phyloP scores from a whole-genome alignment of 2,888 invertebrate species.

The Cosmopolites sordidus region DNA sequence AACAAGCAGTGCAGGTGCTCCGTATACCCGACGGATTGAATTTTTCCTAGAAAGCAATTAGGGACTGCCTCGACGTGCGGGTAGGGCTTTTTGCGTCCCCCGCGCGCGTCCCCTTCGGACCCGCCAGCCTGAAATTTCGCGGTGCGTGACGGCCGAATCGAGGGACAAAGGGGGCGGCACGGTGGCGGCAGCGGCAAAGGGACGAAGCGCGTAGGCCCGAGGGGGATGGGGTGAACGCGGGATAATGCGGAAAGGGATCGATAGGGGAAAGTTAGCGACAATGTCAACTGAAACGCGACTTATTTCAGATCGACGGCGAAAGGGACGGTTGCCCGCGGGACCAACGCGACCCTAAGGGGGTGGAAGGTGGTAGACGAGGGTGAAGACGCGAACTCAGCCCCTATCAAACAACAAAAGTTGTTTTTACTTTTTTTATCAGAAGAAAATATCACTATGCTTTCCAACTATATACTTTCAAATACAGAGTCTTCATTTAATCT shows the following conservation, averaged over 20 bases:
- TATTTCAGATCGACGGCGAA: background rate
- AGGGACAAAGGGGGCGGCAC: background rate
- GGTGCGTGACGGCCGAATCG: background rate
- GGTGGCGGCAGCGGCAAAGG: background rate
- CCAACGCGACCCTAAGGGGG: slow-evolving; percentile 13
- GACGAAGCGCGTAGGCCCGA: background rate
- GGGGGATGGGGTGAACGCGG: slow-evolving; percentile 8
- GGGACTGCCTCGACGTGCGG: background rate
- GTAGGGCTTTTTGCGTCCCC: background rate
- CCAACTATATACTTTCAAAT: too few species aligned
- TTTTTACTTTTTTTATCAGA: background rate
- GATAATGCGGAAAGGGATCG: slow-evolving; percentile 20
- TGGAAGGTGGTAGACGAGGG: background rate
- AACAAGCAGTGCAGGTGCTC: too few species aligned
- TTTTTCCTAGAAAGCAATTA: slow-evolving; percentile 1
- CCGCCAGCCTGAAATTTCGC: background rate
- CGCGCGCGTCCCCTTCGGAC: background rate
- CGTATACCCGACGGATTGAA: background rate
- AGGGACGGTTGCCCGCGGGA: background rate
- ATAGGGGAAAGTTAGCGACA: slow-evolving; percentile 20
- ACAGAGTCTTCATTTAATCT: too few species aligned
- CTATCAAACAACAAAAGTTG: background rate
- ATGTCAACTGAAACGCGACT: background rate
- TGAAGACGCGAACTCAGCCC: background rate
- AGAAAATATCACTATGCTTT: too few species aligned